phyloP scores from a whole-genome alignment of 2,113 vertebrate species.

The Kryptolebias marmoratus region DNA sequence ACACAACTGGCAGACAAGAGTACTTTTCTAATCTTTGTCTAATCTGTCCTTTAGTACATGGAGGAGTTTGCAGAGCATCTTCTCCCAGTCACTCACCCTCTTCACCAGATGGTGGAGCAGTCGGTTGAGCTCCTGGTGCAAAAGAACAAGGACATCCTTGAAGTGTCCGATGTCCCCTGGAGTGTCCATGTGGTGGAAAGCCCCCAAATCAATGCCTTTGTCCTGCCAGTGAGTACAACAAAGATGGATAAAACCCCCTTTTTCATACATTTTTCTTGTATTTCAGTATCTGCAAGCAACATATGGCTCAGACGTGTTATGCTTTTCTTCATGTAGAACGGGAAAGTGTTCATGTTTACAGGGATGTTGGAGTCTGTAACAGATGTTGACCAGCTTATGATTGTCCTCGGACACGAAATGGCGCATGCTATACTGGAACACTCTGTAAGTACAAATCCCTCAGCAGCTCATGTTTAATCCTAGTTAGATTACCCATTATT shows the following conservation, averaged over 20 bases:
- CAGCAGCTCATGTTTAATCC: background rate
- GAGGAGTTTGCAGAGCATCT: constrained; percentile 84
- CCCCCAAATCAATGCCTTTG: constrained; percentile 87
- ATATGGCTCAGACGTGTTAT: constrained; percentile 10
- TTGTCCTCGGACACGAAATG: constrained; percentile 94
- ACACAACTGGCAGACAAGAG: background rate
- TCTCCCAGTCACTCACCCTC: constrained; percentile 82
- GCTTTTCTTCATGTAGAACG: constrained; percentile 80
- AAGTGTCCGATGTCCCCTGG: constrained; percentile 85
- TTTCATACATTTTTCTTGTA: background rate
- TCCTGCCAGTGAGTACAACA: constrained; percentile 86
- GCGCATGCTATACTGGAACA: constrained; percentile 92
- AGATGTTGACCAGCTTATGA: constrained; percentile 88
- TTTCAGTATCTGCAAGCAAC: background rate
- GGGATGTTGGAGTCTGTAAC: constrained; percentile 87
- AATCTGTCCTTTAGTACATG: constrained; percentile 81
- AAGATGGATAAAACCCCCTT: background rate
- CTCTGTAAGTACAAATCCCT: constrained; percentile 82
- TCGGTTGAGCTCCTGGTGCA: constrained; percentile 84
- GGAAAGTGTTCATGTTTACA: constrained; percentile 93
- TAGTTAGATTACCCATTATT: too few relatives aligned
- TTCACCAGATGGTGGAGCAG: constrained; percentile 84
- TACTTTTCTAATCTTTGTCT: background rate
- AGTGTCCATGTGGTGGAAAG: constrained; percentile 88
- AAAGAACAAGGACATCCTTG: constrained; percentile 89